Conservation (phyloP, 2,797 vertebrate species). For the Coluber constrictor region DNA sequence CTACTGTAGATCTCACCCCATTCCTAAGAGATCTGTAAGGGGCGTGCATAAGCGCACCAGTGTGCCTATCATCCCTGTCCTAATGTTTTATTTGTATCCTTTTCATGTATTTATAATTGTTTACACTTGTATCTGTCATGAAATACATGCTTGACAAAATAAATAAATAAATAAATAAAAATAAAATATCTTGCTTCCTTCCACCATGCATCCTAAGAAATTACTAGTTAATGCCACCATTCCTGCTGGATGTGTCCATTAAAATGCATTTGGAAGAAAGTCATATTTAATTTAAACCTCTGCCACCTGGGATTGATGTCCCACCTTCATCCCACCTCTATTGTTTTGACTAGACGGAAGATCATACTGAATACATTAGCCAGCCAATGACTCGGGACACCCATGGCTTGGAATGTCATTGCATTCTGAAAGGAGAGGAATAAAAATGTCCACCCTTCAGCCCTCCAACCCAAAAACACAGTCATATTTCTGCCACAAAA, state of each 20-base stretch:
- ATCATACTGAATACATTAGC: constrained; percentile 74
- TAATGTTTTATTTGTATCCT: too few species aligned
- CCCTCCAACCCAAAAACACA: constrained; percentile 51
- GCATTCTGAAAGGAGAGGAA: constrained; percentile 59
- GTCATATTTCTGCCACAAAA: constrained; percentile 77
- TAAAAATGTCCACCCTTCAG: constrained; percentile 62
- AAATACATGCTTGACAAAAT: too few species aligned
- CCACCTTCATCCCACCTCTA: constrained; percentile 28
- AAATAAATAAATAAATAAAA: too few species aligned
- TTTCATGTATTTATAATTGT: too few species aligned
- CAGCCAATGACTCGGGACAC: constrained; percentile 70
- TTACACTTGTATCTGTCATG: too few species aligned
- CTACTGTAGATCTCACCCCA: too few species aligned
- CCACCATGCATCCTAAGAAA: constrained; percentile 43
- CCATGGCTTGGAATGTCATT: constrained; percentile 74
- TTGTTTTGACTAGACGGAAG: constrained; percentile 75
- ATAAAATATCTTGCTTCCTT: constrained; percentile 44
- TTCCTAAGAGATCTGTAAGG: too few species aligned
- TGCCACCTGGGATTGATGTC: constrained; percentile 33
- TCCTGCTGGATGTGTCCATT: constrained; percentile 42
- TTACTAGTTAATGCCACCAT: constrained; percentile 40
- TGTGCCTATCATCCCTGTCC: too few species aligned
- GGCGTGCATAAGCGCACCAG: too few species aligned
- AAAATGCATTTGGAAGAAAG: constrained; percentile 44
- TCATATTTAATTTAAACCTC: constrained; percentile 40